Conservation (phyloP, 2,797 vertebrate species). For the Allobates femoralis region DNA sequence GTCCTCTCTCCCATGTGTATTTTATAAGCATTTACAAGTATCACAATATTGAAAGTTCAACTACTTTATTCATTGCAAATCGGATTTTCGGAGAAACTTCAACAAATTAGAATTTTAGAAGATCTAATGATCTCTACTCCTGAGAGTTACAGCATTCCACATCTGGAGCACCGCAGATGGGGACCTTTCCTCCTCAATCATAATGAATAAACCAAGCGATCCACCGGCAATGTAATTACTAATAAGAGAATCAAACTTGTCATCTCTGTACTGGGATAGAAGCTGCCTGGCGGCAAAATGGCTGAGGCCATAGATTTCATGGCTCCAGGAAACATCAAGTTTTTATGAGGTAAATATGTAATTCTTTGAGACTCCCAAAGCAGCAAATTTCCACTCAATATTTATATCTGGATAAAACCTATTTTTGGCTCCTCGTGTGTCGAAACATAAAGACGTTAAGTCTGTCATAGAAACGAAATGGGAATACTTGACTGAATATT, state of each 20-base stretch:
- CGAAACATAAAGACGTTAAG: conserved; percentile 41
- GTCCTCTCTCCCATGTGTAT: too few species aligned
- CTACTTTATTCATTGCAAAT: too few species aligned
- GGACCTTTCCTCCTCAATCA: background rate
- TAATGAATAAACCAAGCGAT: background rate
- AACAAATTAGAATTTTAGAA: too few species aligned
- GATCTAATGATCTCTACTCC: background rate
- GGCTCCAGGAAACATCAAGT: conserved; percentile 35
- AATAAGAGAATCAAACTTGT: conserved; percentile 23
- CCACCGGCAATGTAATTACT: background rate
- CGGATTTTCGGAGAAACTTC: too few species aligned
- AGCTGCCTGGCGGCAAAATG: conserved; percentile 38
- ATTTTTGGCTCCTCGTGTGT: conserved; percentile 51
- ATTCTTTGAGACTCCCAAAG: conserved; percentile 37
- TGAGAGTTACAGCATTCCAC: background rate
- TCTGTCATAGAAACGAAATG: conserved; percentile 54
- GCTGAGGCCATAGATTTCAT: conserved; percentile 38
- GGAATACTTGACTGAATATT: conserved; percentile 53
- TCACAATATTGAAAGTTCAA: too few species aligned
- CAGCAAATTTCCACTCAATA: conserved; percentile 48
- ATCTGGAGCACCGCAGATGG: background rate
- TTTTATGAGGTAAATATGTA: conserved; percentile 59
- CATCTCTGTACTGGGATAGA: background rate
- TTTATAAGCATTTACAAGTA: too few species aligned
- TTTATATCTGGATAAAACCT: conserved; percentile 59